Conservation (phyloP, 2,797 vertebrate species). For the Craterocephalus amniculus region DNA sequence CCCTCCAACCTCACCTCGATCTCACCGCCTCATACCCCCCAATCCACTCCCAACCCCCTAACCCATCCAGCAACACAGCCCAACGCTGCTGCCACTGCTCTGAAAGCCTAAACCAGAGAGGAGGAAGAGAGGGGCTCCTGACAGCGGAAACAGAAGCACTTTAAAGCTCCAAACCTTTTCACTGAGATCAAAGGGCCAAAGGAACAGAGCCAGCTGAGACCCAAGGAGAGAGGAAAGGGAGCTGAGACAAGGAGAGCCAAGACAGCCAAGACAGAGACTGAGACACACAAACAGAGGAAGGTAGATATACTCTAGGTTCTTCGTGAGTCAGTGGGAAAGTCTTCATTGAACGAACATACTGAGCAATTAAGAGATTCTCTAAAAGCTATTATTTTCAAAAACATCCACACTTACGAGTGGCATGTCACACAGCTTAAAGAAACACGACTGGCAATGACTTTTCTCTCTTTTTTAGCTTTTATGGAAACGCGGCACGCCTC, state of each 20-base stretch:
- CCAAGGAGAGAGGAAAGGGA: slow-evolving; percentile 63
- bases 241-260: slow-evolving; percentile 53
- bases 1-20: slow-evolving; percentile 47
- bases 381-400: neutral
- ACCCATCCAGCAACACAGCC: slow-evolving; percentile 58
- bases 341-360: slow-evolving; percentile 42
- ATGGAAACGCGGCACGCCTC: neutral
- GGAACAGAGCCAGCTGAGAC: slow-evolving; percentile 75
- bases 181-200: slow-evolving; percentile 80
- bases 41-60: slow-evolving; percentile 20
- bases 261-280: slow-evolving; percentile 35
- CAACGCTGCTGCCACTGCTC: slow-evolving; percentile 68
- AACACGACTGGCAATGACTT: neutral
- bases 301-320: slow-evolving; percentile 30
- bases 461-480: neutral
- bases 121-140: slow-evolving; percentile 73
- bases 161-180: slow-evolving; percentile 83
- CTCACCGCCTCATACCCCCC: slow-evolving; percentile 55
- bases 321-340: slow-evolving; percentile 39
- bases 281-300: slow-evolving; percentile 47
- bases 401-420: neutral
- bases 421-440: neutral
- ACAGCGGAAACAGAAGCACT: slow-evolving; percentile 83
- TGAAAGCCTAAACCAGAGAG: slow-evolving; percentile 74
- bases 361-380: slow-evolving; percentile 30